Evolutionary conservation across 2,888 invertebrate species (phyloP).

Genomic region (Andrena hattorfiana): DNA sequence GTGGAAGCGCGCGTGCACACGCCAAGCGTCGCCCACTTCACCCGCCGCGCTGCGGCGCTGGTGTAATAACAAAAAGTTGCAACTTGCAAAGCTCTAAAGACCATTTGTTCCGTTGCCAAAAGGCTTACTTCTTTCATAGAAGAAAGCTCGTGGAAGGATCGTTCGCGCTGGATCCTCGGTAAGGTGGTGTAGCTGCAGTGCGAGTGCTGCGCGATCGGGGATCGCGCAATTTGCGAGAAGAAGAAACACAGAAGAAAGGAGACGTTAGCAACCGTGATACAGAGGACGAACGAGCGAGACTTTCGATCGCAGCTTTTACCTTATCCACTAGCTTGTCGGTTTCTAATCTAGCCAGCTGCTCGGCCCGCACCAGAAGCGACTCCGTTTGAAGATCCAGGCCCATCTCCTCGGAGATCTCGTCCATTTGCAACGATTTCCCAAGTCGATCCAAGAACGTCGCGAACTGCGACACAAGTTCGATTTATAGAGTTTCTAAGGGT

Average conservation of each 20-base stretch:
- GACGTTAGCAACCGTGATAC: conserved; percentile 49
- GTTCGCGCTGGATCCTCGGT: conserved; percentile 91
- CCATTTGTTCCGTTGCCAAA: not conserved
- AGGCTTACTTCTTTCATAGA: conserved; percentile 91
- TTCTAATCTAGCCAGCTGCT: conserved; percentile 93
- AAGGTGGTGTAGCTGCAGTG: conserved; percentile 90
- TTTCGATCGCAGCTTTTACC: conserved; percentile 84
- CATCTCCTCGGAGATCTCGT: conserved; percentile 92
- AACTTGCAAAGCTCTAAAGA: not conserved
- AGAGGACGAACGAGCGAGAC: conserved; percentile 14
- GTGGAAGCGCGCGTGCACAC: not conserved
- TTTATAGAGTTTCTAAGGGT: not conserved
- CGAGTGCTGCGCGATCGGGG: conserved; percentile 87
- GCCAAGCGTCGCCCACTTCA: not conserved
- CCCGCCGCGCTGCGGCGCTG: not conserved
- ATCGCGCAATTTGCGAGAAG: conserved; percentile 54
- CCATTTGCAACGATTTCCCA: conserved; percentile 93
- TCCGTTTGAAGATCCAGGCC: conserved; percentile 94
- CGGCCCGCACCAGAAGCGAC: conserved; percentile 93
- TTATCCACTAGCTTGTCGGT: conserved; percentile 94
- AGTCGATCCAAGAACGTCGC: conserved; percentile 93
- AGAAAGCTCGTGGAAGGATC: conserved; percentile 92
- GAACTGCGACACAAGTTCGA: conserved; percentile 86
- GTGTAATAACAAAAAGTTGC: not conserved
- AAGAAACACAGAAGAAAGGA: conserved; percentile 59